Percentiles rank a stretch among this genome's conserved stretches.
Evolutionary conservation across 2,797 vertebrate species (phyloP).

Genomic region (Hybognathus amarus): DNA sequence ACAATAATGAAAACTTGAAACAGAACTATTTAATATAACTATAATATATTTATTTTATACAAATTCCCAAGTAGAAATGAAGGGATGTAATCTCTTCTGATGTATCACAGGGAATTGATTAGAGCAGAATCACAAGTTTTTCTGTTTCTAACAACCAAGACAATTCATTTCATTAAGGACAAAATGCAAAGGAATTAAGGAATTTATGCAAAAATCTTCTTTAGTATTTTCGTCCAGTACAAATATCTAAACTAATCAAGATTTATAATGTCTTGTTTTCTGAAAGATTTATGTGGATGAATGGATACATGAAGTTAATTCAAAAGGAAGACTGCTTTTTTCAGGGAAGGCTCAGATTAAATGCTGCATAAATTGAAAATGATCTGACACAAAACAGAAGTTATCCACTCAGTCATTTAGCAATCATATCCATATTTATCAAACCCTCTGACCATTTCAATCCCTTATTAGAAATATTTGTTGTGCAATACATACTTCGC

Average conservation of each 20-base stretch:
- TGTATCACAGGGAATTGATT: background rate
- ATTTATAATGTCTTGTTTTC: background rate
- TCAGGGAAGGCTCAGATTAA: background rate
- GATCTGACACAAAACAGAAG: background rate
- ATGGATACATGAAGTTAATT: background rate
- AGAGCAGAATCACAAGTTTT: background rate
- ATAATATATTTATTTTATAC: no score
- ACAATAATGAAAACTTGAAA: no score
- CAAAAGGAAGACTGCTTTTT: background rate
- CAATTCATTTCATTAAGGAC: background rate
- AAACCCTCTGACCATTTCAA: background rate
- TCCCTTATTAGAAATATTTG: background rate
- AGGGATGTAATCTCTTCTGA: no score
- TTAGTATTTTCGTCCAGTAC: background rate
- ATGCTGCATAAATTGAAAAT: background rate
- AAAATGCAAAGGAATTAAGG: no score
- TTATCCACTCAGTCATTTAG: background rate
- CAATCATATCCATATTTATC: background rate
- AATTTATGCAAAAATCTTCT: conserved; percentile 1
- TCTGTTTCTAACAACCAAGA: background rate
- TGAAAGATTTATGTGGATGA: background rate
- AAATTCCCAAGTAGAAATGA: background rate
- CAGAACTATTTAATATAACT: background rate
- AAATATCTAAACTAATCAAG: background rate
- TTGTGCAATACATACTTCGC: background rate